Base-by-base conservation (phyloP, 2,797 vertebrate species). In the Lacerta bilineata region DNA sequence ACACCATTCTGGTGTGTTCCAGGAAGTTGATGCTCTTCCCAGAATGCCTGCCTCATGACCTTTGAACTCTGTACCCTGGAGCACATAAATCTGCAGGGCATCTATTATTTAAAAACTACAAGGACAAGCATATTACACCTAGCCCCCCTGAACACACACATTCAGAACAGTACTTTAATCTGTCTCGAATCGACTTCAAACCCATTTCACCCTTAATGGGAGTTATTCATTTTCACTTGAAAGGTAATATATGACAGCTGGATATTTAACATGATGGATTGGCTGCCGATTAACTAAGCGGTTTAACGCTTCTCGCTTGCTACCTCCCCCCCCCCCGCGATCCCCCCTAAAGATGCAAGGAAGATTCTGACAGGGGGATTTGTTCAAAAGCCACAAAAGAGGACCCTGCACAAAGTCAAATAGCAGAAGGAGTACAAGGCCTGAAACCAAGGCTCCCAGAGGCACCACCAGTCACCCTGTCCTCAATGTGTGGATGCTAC, bases 191-290 rank as follows among this genome's bases (percentile, higher is more conserved):
- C 96, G 96, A 97, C 97, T 97, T 96, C 96, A 96, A 96, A 96
- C 96, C 97, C 97, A 97, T 96, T 97, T 97, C 88, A 92, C 89
- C 95, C 96, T 97, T 97, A 97, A 97, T 96, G 96, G 97, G 96
- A 97, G 97, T 97, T 97, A 97, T 97, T 97, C 96, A 97, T 97
- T 97, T 97, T 97, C 97, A 97, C 96, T 97, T 97, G 97, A 97
- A 96, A 97, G 96, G 96, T 97, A 97, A 97, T 97, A 97, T 95
- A 95, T 96, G 96, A 97, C 94, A 95, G 96, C 95, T 96, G 95
- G 97, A 96, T 96, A 96, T 96, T 96, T 97, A 97, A 97, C 95
- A 95, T 97, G 96, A 97, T 96, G 94, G 96, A 96, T 93, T 87
- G 92, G 96, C 96, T 96, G 95, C 96, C 74, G 91, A 97, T 96